Conservation (phyloP, 2,797 vertebrate species). For the Denticeps clupeoides region DNA sequence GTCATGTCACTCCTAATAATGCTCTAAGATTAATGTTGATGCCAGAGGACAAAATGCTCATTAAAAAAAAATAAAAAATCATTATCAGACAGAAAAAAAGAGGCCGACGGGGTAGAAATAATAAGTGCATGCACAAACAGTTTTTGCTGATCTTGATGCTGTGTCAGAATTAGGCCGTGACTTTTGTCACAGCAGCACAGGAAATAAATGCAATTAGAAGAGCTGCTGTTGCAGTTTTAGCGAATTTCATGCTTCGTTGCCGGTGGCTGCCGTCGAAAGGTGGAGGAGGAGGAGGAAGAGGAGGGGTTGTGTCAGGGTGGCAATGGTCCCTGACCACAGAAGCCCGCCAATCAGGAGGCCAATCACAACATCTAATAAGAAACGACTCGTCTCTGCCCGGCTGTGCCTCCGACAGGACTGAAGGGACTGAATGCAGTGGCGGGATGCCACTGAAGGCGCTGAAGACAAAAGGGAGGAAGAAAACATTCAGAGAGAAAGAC, state of each 20-base stretch:
- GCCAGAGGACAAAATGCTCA: slow-evolving; percentile 1
- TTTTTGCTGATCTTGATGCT: neutral
- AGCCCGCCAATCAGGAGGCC: no score
- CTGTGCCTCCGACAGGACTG: no score
- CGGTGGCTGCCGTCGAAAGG: neutral
- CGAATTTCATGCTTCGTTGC: slow-evolving; percentile 3
- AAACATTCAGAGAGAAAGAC: no score
- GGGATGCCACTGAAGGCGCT: no score
- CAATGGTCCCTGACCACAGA: no score
- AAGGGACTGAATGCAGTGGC: no score
- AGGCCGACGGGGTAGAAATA: neutral
- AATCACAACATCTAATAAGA: no score
- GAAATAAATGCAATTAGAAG: neutral
- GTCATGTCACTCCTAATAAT: neutral
- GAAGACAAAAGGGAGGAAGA: no score
- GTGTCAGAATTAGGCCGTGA: neutral
- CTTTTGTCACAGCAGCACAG: slow-evolving; percentile 4
- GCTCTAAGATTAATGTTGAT: slow-evolving; percentile 1
- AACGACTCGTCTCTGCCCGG: no score
- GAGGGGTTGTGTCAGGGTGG: neutral
- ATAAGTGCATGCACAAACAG: neutral
- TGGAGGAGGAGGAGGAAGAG: neutral
- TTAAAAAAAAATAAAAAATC: neutral
- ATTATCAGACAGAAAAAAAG: neutral
- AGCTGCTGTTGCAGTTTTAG: slow-evolving; percentile 1